Evolutionary conservation across 1,140 invertebrate species (phyloP), one percentile per base, ranked within the genome.

Genomic region (Hesperophylax magnus): DNA sequence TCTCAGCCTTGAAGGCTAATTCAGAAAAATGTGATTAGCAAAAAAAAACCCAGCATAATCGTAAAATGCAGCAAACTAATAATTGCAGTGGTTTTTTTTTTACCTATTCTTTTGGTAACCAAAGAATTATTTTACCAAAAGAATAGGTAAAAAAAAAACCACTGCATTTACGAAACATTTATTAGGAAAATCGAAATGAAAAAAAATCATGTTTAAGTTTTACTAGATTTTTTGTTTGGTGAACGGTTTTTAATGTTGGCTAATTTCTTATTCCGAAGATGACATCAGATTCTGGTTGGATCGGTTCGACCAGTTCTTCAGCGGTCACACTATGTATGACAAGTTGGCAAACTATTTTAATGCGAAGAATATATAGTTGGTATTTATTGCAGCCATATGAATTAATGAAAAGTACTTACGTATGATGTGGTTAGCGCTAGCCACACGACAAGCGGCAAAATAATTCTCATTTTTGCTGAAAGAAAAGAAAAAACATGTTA

Each of bases 401-500:
- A 47, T 14, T 47, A 47, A 47, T 47, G 39, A 47, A 47, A 77
- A 47, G 47, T 75, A 84, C 83, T 84, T 82, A 84, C 83, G 69
- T 81, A 61, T 84, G 80, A 77, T 72, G 83, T 84, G 78, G 80
- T 78, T 60, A 79, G 80, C 80, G 83, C 74, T 65, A 84, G 83
- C 83, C 83, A 84, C 80, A 84, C 83, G 83, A 84, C 83, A 77
- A 84, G 83, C 80, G 83, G 83, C 80, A 84, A 82, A 80, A 84
- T 84, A 82, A 84, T 82, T 84, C 72, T 84, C 83, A 84, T 84
- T 84, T 84, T 84, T 84, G 83, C 83, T 84, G 83, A 53, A 84
- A 84, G 34, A 82, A 72, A 78, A 82, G 60, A 77, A 76, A 83
- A 63, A 34, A 31, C 18, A 27, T 54, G 52, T 72, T 72, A 72